A percentile compares a stretch with the other conserved stretches of the same genome.
phyloP scores from a whole-genome alignment of 2,888 invertebrate genomes.

The Trichacis sp. region DNA sequence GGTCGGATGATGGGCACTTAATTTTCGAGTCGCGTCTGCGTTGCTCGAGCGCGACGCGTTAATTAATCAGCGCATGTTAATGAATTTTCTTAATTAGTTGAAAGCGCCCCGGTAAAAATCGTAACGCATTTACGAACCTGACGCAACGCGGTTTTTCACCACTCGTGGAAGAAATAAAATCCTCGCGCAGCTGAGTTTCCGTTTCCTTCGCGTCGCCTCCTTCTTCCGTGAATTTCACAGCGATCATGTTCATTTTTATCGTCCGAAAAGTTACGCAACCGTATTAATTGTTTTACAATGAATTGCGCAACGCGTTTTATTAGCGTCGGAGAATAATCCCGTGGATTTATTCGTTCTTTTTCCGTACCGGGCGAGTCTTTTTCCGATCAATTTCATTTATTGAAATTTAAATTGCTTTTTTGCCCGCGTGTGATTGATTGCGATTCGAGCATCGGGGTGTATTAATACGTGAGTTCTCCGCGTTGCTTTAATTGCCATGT shows the following conservation, averaged over 20 bases:
- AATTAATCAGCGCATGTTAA: conserved; percentile 13
- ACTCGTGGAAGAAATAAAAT: not conserved
- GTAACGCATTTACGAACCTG: not conserved
- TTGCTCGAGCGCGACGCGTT: conserved; percentile 1
- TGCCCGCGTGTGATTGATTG: not conserved
- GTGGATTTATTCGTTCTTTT: not conserved
- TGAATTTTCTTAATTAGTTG: conserved; percentile 14
- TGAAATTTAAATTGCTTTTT: conserved; percentile 2
- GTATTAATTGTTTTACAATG: conserved; percentile 5
- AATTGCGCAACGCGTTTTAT: conserved; percentile 1
- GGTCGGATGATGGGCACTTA: conserved; percentile 2
- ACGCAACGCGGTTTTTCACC: not conserved
- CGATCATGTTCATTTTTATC: not conserved
- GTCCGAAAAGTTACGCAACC: not conserved
- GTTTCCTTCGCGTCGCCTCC: too few species aligned
- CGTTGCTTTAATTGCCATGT: conserved; percentile 14
- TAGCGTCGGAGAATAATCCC: not conserved
- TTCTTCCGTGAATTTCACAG: not conserved
- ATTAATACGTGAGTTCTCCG: conserved; percentile 6
- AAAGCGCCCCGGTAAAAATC: too few species aligned
- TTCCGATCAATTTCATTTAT: conserved; percentile 2
- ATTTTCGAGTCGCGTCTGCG: conserved; percentile 5
- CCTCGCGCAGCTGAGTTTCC: too few species aligned
- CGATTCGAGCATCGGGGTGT: not conserved
- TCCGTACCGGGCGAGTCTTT: not conserved